Conservation (phyloP, 2,888 invertebrate genomes). For the Nomada hirtipes region DNA sequence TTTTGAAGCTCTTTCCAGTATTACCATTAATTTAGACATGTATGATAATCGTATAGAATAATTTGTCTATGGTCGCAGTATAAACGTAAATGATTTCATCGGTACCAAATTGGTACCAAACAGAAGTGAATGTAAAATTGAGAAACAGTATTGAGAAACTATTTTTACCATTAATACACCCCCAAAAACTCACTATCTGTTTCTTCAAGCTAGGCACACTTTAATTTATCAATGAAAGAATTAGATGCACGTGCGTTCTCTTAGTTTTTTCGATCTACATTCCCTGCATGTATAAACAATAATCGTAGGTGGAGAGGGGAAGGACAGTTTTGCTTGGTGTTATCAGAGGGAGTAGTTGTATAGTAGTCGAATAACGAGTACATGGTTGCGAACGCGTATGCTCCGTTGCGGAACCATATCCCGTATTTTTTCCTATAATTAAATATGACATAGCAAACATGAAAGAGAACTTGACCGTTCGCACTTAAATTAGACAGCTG, state of each 20-base stretch:
- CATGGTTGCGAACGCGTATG: constrained; percentile 17
- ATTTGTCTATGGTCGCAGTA: background rate
- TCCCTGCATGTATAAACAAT: constrained; percentile 25
- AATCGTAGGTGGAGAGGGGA: constrained; percentile 8
- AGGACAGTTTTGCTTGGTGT: constrained; percentile 34
- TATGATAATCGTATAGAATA: background rate
- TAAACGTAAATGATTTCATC: background rate
- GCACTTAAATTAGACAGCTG: constrained; percentile 78
- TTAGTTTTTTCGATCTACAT: background rate
- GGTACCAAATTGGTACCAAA: background rate
- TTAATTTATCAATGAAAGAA: constrained; percentile 6
- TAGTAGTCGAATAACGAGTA: constrained; percentile 26
- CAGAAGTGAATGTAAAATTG: background rate
- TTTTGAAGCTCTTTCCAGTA: background rate
- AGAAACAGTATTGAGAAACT: background rate
- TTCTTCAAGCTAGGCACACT: background rate
- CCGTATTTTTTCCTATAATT: constrained; percentile 19
- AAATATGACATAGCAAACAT: constrained; percentile 44
- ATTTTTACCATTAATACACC: background rate
- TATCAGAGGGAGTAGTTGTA: constrained; percentile 36
- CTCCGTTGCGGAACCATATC: constrained; percentile 11
- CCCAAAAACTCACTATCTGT: background rate
- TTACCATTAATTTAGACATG: background rate
- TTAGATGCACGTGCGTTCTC: background rate
- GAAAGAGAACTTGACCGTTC: constrained; percentile 33